Percentiles rank a stretch among this genome's conserved stretches.
phyloP scores from a whole-genome alignment of 2,888 invertebrate species.

The Amphimallon solstitiale region DNA sequence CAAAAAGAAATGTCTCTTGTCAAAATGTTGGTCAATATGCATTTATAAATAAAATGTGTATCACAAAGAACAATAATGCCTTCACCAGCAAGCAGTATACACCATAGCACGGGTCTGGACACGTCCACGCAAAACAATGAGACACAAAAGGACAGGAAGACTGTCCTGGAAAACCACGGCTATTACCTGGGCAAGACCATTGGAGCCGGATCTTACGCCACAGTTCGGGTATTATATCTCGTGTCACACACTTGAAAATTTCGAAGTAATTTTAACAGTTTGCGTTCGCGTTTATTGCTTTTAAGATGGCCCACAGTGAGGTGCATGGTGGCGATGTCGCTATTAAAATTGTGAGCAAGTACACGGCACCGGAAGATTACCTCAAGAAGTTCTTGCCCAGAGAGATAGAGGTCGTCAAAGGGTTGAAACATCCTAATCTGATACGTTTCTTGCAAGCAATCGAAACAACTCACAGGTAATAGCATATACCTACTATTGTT shows the following conservation, averaged over 20 bases:
- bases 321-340: slow-evolving; percentile 80
- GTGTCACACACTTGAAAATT: slow-evolving; percentile 12
- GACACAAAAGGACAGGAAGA: slow-evolving; percentile 57
- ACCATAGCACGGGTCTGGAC: slow-evolving; percentile 51
- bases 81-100: slow-evolving; percentile 57
- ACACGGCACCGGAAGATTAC: slow-evolving; percentile 83
- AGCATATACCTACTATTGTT: too few species aligned
- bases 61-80: slow-evolving; percentile 51
- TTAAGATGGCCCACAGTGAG: slow-evolving; percentile 77
- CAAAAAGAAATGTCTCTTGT: slow-evolving; percentile 1
- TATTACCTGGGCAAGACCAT: slow-evolving; percentile 79
- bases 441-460: slow-evolving; percentile 85
- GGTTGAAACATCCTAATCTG: slow-evolving; percentile 80
- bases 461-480: slow-evolving; percentile 83
- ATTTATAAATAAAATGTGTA: slow-evolving; percentile 42
- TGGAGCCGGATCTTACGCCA: slow-evolving; percentile 85
- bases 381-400: slow-evolving; percentile 82
- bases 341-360: slow-evolving; percentile 85
- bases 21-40: slow-evolving; percentile 27
- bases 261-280: slow-evolving; percentile 43
- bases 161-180: slow-evolving; percentile 80
- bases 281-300: slow-evolving; percentile 51
- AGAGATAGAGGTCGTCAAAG: slow-evolving; percentile 86
- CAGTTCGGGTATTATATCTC: slow-evolving; percentile 73
- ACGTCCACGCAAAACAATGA: slow-evolving; percentile 46